Evolutionary conservation across 2,113 vertebrate genomes (phyloP).

Genomic region (Galeopterus variegatus): DNA sequence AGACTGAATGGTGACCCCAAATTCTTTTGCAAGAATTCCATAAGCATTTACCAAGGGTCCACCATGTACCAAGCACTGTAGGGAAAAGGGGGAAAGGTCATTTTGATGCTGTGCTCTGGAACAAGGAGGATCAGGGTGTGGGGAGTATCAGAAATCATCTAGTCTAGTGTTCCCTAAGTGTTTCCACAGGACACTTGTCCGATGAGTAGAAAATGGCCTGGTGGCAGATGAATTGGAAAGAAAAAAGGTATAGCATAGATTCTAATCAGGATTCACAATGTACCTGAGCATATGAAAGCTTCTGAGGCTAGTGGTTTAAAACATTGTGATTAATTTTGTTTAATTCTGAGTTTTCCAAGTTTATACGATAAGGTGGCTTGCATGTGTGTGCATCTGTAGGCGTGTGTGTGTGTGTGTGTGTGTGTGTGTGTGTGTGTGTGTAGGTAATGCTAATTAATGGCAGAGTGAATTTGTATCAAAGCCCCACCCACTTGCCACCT

Average conservation of each 20-base stretch:
- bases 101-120: neutral
- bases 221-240: neutral
- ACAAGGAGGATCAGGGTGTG: neutral
- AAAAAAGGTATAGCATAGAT: neutral
- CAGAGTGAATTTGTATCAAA: neutral
- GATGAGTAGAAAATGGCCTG: neutral
- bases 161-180: neutral
- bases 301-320: neutral
- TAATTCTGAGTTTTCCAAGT: neutral
- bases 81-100: neutral
- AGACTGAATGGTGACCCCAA: neutral
- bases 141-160: neutral
- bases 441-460: neutral
- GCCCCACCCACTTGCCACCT: too few species aligned
- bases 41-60: neutral
- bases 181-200: neutral
- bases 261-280: neutral
- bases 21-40: slow-evolving; percentile 25
- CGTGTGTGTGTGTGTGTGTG: neutral
- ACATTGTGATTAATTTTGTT: slow-evolving; percentile 12
- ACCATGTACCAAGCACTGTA: neutral
- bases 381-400: neutral
- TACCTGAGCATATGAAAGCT: neutral
- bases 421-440: neutral
- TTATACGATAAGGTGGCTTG: neutral